Percentiles rank a stretch among this genome's conserved stretches.
These are phyloP conservation scores for Siphamia tubifer DNA, from an alignment of 2,113 vertebrate species.

Conservation along the genomic window DNA sequence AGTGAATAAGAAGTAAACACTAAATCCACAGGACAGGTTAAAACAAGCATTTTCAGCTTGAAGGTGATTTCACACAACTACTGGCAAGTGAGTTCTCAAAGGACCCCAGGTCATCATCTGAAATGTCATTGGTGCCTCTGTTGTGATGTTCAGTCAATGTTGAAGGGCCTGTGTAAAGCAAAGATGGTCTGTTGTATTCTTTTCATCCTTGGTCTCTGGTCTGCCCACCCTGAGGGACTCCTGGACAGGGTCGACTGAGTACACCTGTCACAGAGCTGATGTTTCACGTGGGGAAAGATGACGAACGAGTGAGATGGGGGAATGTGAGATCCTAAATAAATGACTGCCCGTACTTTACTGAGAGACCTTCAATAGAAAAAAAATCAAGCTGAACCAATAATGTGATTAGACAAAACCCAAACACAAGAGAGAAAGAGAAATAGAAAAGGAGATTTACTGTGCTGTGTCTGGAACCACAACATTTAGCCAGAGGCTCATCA, in stretches of 20 bases:
- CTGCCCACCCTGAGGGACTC: not conserved
- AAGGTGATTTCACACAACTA: not conserved
- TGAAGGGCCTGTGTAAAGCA: slow-evolving; percentile 15
- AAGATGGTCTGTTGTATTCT: slow-evolving; percentile 27
- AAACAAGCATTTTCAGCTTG: not conserved
- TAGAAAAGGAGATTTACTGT: slow-evolving; percentile 44
- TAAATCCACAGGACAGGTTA: slow-evolving; percentile 1
- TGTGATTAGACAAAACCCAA: slow-evolving; percentile 52
- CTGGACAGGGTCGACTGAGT: slow-evolving; percentile 18
- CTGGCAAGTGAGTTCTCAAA: slow-evolving; percentile 18
- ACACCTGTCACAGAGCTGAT: slow-evolving; percentile 41
- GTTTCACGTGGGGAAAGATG: slow-evolving; percentile 16
- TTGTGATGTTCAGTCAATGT: slow-evolving; percentile 26
- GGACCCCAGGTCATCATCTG: slow-evolving; percentile 15
- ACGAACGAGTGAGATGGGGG: not conserved
- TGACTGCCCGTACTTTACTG: slow-evolving; percentile 33
- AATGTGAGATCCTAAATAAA: slow-evolving; percentile 48
- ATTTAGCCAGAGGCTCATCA: slow-evolving; percentile 40
- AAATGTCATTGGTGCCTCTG: slow-evolving; percentile 41
- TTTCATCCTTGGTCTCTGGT: slow-evolving; percentile 9
- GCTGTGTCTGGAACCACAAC: slow-evolving; percentile 28
- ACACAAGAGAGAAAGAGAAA: slow-evolving; percentile 9
- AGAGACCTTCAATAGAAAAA: slow-evolving; percentile 45
- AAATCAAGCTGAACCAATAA: slow-evolving; percentile 63
- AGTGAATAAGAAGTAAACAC: slow-evolving; percentile 1